A percentile compares a stretch with the other conserved stretches of the same genome.
phyloP scores from a whole-genome alignment of 1,140 invertebrate species.

The Holotrichia oblita region DNA sequence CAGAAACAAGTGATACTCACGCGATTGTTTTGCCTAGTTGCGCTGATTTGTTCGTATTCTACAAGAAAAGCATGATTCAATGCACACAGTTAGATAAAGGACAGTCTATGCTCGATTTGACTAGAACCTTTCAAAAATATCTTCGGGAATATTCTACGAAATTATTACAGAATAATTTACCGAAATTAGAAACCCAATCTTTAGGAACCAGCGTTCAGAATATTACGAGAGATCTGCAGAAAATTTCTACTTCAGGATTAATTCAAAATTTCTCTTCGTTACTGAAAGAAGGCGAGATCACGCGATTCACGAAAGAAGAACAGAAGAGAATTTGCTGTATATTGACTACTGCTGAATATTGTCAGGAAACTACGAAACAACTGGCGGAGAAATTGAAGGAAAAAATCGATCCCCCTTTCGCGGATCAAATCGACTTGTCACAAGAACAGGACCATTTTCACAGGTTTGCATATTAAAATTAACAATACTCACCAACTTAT shows the following conservation, averaged over 20 bases:
- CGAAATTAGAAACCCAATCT: constrained; percentile 69
- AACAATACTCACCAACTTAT: no score
- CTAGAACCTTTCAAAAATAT: constrained; percentile 94
- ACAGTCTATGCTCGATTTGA: constrained; percentile 86
- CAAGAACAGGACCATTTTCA: constrained; percentile 96
- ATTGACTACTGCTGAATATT: constrained; percentile 97
- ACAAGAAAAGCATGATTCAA: constrained; percentile 97
- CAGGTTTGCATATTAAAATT: constrained; percentile 69
- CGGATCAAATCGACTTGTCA: constrained; percentile 86
- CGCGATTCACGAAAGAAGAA: constrained; percentile 87
- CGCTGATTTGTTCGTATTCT: constrained; percentile 92
- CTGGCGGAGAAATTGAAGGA: constrained; percentile 96
- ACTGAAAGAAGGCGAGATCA: constrained; percentile 85
- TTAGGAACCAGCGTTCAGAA: constrained; percentile 67
- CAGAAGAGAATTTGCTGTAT: constrained; percentile 91
- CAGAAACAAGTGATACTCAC: constrained; percentile 65
- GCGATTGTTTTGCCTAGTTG: constrained; percentile 87
- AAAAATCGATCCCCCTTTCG: constrained; percentile 80
- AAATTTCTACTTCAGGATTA: constrained; percentile 79
- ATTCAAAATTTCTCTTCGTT: constrained; percentile 91
- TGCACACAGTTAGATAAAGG: constrained; percentile 93
- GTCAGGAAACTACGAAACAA: constrained; percentile 96
- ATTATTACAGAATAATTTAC: no score
- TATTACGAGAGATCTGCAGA: constrained; percentile 73
- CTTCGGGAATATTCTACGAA: constrained; percentile 91